phyloP scores from a whole-genome alignment of 2,797 vertebrate species.

The Urocyon cinereoargenteus region DNA sequence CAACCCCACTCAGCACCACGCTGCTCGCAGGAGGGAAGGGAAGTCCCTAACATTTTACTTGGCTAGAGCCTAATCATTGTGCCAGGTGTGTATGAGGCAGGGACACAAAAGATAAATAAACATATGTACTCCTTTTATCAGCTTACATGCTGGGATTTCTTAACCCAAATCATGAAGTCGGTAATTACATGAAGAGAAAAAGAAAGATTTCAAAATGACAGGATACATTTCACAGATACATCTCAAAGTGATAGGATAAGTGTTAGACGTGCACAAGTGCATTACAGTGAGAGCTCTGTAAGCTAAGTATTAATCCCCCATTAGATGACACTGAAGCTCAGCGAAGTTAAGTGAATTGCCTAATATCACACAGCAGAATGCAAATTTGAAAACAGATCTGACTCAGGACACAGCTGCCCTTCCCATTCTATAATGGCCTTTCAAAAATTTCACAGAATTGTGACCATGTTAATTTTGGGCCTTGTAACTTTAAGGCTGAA shows the following conservation, averaged over 20 bases:
- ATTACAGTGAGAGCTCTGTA: background rate
- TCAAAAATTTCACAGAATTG: background rate
- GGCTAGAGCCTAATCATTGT: background rate
- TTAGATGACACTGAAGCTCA: background rate
- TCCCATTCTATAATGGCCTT: background rate
- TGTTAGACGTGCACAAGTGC: background rate
- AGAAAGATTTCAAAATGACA: background rate
- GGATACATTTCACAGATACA: background rate
- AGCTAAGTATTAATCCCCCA: background rate
- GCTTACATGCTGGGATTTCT: background rate
- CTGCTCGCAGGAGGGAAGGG: background rate
- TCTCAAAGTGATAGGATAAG: background rate
- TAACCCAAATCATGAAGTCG: background rate
- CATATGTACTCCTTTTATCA: fast-evolving
- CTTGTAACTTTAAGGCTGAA: background rate
- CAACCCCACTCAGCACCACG: background rate
- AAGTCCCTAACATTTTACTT: background rate
- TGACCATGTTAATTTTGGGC: background rate
- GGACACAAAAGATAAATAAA: background rate
- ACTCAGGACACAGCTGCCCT: background rate
- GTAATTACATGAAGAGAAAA: background rate
- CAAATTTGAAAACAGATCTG: slow-evolving; percentile 55
- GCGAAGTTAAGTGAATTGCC: background rate
- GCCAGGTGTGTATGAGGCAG: background rate
- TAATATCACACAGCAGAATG: slow-evolving; percentile 32